Conservation (phyloP, 2,888 invertebrate genomes). For the Brachyptera risi region DNA sequence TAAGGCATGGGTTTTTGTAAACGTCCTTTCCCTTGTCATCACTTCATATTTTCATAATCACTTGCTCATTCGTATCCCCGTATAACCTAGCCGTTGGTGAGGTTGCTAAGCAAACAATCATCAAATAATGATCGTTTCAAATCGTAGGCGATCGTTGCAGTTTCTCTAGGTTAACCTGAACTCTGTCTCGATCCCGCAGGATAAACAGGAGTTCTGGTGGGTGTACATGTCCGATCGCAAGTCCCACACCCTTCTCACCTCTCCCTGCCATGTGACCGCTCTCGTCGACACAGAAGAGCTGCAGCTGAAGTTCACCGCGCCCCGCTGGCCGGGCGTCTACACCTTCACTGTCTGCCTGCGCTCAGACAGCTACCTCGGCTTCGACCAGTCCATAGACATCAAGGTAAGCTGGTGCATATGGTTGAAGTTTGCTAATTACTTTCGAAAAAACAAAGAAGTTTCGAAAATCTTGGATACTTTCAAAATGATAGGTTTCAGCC, state of each 20-base stretch:
- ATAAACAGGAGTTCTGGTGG: constrained; percentile 99
- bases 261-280: constrained; percentile 91
- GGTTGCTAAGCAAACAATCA: too few relatives aligned
- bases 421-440: background rate
- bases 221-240: constrained; percentile 96
- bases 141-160: background rate
- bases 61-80: too few relatives aligned
- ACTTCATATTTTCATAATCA: too few relatives aligned
- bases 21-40: too few relatives aligned
- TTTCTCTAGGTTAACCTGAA: background rate
- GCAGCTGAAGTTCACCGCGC: constrained; percentile 94
- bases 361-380: constrained; percentile 96
- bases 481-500: too few relatives aligned
- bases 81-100: too few relatives aligned
- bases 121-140: too few relatives aligned
- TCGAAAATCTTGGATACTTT: too few relatives aligned
- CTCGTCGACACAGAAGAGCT: constrained; percentile 86
- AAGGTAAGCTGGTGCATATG: constrained; percentile 53
- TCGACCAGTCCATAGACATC: constrained; percentile 92
- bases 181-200: constrained; percentile 43
- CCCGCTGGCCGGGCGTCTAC: constrained; percentile 88
- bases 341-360: constrained; percentile 89
- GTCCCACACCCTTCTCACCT: constrained; percentile 83
- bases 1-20: too few relatives aligned
- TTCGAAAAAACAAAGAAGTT: too few relatives aligned